These are phyloP conservation scores for Molorchus minor DNA, from an alignment of 2,888 invertebrate species.

Conservation along the genomic window DNA sequence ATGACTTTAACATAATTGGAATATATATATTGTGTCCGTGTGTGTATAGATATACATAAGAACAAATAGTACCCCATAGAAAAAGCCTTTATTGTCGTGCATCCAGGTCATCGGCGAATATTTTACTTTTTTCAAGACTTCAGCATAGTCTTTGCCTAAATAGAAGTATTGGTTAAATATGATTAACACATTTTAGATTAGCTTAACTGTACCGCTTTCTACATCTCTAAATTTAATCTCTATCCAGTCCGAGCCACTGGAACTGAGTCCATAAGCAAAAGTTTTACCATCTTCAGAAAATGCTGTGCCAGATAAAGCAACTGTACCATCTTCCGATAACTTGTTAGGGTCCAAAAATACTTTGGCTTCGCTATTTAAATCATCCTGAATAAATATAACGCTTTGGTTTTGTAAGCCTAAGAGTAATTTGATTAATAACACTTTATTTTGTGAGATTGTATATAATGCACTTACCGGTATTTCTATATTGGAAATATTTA, in stretches of 20 bases:
- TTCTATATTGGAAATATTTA: conserved; percentile 90
- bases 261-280: conserved; percentile 91
- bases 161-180: too few species aligned
- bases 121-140: conserved; percentile 90
- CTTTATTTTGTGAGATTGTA: not conserved
- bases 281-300: conserved; percentile 91
- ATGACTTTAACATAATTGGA: conserved; percentile 19
- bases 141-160: conserved; percentile 77
- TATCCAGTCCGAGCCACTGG: conserved; percentile 96
- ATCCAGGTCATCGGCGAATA: conserved; percentile 94
- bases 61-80: conserved; percentile 78
- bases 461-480: conserved; percentile 66
- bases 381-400: conserved; percentile 88
- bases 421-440: conserved; percentile 14
- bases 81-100: conserved; percentile 92
- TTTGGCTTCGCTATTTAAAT: conserved; percentile 75
- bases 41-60: too few species aligned
- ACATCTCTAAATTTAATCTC: conserved; percentile 86
- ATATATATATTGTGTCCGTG: too few species aligned
- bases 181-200: not conserved
- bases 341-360: conserved; percentile 96
- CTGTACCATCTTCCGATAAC: conserved; percentile 90
- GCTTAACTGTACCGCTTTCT: conserved; percentile 70
- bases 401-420: conserved; percentile 96
- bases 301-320: conserved; percentile 77